Conservation (phyloP, 2,797 vertebrate genomes). For the Cichlasoma orientale region DNA sequence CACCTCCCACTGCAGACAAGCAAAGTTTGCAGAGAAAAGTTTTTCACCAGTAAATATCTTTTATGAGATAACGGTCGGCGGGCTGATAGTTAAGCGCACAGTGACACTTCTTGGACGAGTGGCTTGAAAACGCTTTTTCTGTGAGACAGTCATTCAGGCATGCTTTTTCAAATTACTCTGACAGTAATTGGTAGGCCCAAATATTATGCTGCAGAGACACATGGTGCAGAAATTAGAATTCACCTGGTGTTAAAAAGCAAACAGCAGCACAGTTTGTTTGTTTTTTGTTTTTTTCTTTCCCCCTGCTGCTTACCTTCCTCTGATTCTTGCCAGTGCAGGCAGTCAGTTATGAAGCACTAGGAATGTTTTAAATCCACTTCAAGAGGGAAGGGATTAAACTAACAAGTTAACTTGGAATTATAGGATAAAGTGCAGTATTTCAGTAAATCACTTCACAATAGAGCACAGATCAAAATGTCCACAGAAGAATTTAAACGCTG, state of each 20-base stretch:
- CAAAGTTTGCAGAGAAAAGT: conserved; percentile 63
- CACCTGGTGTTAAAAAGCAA: conserved; percentile 34
- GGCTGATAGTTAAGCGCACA: conserved; percentile 25
- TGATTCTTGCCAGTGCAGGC: background rate
- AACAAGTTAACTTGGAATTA: conserved; percentile 22
- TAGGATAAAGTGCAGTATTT: conserved; percentile 17
- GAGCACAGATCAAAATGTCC: background rate
- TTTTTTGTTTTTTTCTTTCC: background rate
- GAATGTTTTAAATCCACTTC: conserved; percentile 34
- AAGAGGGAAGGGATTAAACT: conserved; percentile 15
- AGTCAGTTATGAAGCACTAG: conserved; percentile 4
- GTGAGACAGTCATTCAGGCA: conserved; percentile 49
- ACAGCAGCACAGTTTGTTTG: conserved; percentile 8
- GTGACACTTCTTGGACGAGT: conserved; percentile 45
- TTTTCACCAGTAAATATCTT: conserved; percentile 51
- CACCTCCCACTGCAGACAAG: conserved; percentile 49
- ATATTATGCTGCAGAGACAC: conserved; percentile 40
- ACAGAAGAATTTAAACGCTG: background rate
- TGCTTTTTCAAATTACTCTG: conserved; percentile 59
- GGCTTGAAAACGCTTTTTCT: conserved; percentile 39
- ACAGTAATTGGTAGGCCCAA: conserved; percentile 55
- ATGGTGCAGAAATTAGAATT: conserved; percentile 51
- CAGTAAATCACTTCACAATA: background rate
- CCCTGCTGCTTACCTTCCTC: background rate
- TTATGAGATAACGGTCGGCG: conserved; percentile 28